phyloP scores from a whole-genome alignment of 1,140 invertebrate genomes.

The Drosophila elegans region DNA sequence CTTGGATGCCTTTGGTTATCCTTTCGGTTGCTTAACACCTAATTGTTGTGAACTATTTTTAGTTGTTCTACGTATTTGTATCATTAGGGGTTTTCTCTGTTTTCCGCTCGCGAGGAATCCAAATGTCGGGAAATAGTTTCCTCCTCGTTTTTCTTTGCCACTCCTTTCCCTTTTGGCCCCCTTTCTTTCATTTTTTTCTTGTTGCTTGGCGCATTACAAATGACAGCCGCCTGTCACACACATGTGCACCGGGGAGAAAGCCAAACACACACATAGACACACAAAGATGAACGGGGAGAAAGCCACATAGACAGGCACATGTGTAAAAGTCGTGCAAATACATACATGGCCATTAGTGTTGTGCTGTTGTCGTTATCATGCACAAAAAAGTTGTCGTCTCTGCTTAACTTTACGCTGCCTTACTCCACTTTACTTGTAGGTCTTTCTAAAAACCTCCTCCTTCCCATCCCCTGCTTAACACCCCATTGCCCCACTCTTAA shows the following conservation, averaged over 20 bases:
- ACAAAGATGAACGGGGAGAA: background rate
- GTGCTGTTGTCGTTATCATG: slow-evolving; percentile 50
- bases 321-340: slow-evolving; percentile 23
- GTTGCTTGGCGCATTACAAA: slow-evolving; percentile 67
- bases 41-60: slow-evolving; percentile 17
- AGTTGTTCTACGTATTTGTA: slow-evolving; percentile 2
- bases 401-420: slow-evolving; percentile 51
- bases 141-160: slow-evolving; percentile 3
- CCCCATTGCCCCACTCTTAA: slow-evolving; percentile 15
- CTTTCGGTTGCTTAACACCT: slow-evolving; percentile 2
- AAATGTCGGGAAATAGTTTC: slow-evolving; percentile 38
- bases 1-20: background rate
- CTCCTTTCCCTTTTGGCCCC: background rate
- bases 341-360: slow-evolving; percentile 53
- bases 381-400: slow-evolving; percentile 42
- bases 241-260: slow-evolving; percentile 8
- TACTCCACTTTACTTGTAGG: slow-evolving; percentile 21
- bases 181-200: slow-evolving; percentile 38
- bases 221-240: slow-evolving; percentile 69
- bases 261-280: slow-evolving; percentile 40
- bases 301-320: slow-evolving; percentile 20
- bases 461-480: slow-evolving; percentile 4
- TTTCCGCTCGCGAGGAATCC: slow-evolving; percentile 25
- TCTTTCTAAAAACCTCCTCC: background rate
- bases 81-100: slow-evolving; percentile 26